Base-by-base conservation (phyloP, 2,888 invertebrate genomes). In the Candidula unifasciata region DNA sequence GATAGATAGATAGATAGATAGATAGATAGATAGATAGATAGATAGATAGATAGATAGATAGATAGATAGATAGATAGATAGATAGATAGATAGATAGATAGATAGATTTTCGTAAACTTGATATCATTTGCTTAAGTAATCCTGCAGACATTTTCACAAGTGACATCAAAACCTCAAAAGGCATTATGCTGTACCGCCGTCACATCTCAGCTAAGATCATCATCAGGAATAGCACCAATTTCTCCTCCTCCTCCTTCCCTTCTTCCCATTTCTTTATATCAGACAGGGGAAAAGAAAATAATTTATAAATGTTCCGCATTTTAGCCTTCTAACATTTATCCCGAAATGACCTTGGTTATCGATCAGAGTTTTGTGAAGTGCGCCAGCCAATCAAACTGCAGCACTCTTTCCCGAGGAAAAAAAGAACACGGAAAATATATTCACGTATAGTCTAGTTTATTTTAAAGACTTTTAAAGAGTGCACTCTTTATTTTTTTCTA, bases 331-430 rank as follows among this genome's bases (percentile, higher is more conserved):
- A 68, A 16, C 21, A 21, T 68, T 68, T 68, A 68, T 33, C 68
- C 68, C 3, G 68, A 30, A 68, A 33, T 68, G 33, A 68, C 68
- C 68, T 68, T 33, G 68, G 33, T 68, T 24, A 60, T 60, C 60
- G 60, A 60, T 60, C 60, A 24, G 60, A 3, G 60, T 60, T 60
- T 60, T 60, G 60, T 60, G 24, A n/a, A 60, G 60, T n/a, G 24
- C 21, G 60, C 60, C 60, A 60, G 60, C 60, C 60, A 60, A 60
- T 60, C 60, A 60, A 60, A 60, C n/a, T n/a, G 60, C 60, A 24
- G 60, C 60, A 60, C n/a, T 60, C n/a, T 5, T 6, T 60, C 21
- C 21, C 21, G n/a, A 54, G n/a, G n/a, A 60, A 60, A 60, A 21
- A 60, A 60, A 60, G 21, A 21, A 44, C 44, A 44, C 44, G 44